A percentile compares a stretch with the other conserved stretches of the same genome.
phyloP scores from a whole-genome alignment of 2,797 vertebrate genomes.

The Avahi laniger region DNA sequence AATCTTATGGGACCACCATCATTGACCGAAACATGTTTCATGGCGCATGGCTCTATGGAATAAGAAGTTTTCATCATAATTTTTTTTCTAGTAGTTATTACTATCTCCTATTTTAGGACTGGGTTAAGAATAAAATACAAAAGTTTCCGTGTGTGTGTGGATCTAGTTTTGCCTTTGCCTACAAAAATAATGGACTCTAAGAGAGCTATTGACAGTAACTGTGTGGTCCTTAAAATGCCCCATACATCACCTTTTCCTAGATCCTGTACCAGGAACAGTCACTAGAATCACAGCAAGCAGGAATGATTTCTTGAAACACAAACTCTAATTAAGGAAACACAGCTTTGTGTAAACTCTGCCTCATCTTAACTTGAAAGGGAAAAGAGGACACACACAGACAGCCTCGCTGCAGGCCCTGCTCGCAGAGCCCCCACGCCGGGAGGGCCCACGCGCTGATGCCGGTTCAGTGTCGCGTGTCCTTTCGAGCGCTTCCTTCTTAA shows the following conservation, averaged over 20 bases:
- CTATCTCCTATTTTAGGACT: background rate
- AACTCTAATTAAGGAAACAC: background rate
- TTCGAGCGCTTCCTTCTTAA: background rate
- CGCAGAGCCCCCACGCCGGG: fast-evolving
- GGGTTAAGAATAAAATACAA: background rate
- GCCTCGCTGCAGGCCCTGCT: fast-evolving
- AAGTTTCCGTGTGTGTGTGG: too few relatives aligned
- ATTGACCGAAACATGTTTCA: background rate
- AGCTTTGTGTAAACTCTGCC: background rate
- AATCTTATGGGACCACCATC: background rate
- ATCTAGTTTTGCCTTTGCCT: background rate
- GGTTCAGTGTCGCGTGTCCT: fast-evolving
- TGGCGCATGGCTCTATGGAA: background rate
- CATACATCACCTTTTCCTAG: background rate
- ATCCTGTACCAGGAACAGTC: fast-evolving
- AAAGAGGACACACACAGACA: background rate
- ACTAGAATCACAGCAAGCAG: background rate
- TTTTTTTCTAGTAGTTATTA: background rate
- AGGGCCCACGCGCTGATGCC: fast-evolving
- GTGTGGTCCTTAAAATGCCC: background rate
- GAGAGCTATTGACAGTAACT: background rate
- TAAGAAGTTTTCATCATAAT: background rate
- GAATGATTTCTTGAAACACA: background rate
- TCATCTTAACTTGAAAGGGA: background rate
- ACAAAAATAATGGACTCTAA: background rate